Conservation (phyloP, 2,888 invertebrate species). For the Ecliptopera silaceata region DNA sequence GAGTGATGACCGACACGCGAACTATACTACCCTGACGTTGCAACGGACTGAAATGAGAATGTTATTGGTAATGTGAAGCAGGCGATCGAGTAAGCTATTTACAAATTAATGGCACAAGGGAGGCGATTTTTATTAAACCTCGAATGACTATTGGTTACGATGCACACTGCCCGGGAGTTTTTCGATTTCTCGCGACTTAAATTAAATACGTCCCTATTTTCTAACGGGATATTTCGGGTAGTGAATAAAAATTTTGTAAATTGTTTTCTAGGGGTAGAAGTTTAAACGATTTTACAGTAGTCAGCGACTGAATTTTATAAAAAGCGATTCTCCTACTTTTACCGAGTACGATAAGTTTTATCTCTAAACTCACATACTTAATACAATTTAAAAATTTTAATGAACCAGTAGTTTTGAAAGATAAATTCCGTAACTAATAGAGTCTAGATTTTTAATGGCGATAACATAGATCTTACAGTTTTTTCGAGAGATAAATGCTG, state of each 20-base stretch:
- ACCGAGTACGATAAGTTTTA: conserved; percentile 69
- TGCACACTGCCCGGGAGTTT: conserved; percentile 65
- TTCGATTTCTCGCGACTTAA: conserved; percentile 49
- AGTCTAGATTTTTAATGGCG: conserved; percentile 60
- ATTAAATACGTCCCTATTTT: conserved; percentile 52
- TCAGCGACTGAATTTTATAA: conserved; percentile 81
- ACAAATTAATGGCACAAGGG: conserved; percentile 77
- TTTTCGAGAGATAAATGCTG: conserved; percentile 61
- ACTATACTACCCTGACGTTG: conserved; percentile 55
- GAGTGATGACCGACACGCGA: conserved; percentile 45
- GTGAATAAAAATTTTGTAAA: conserved; percentile 65
- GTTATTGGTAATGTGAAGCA: conserved; percentile 53
- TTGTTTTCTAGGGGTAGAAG: conserved; percentile 76
- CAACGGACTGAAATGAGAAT: conserved; percentile 63
- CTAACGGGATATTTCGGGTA: conserved; percentile 58
- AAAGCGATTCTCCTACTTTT: conserved; percentile 67
- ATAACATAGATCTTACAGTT: conserved; percentile 67
- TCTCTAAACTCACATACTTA: conserved; percentile 60
- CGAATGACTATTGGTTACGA: conserved; percentile 53
- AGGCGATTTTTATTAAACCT: conserved; percentile 66
- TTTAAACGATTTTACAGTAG: conserved; percentile 76
- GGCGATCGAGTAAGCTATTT: conserved; percentile 66
- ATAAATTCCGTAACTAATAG: conserved; percentile 29
- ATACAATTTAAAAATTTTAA: conserved; percentile 52
- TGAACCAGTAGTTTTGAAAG: conserved; percentile 41